Evolutionary conservation across 2,113 vertebrate species (phyloP).

Genomic region (Podilymbus podiceps): DNA sequence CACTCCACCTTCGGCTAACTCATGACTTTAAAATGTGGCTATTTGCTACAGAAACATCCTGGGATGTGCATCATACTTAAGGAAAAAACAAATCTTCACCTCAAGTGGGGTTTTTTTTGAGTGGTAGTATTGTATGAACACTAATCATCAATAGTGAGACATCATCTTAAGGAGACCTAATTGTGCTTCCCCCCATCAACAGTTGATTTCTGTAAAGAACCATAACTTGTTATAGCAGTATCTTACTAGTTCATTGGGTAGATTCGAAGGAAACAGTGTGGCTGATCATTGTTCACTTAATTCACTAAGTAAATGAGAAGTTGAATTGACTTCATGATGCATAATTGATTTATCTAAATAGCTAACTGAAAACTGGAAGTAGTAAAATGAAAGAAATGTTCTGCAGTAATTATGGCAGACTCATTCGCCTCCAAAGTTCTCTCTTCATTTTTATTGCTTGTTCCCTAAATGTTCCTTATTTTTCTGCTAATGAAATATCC

Average conservation of each 20-base stretch:
- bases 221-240: not conserved
- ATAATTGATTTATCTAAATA: slow-evolving; percentile 17
- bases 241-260: not conserved
- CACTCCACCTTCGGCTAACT: not conserved
- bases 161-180: not conserved
- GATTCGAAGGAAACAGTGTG: not conserved
- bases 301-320: slow-evolving; percentile 28
- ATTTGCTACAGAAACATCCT: not conserved
- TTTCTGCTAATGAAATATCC: not conserved
- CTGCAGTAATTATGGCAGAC: not conserved
- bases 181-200: not conserved
- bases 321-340: not conserved
- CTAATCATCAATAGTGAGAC: not conserved
- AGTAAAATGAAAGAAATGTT: not conserved
- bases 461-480: not conserved
- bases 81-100: not conserved
- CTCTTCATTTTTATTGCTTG: not conserved
- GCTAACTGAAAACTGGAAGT: not conserved
- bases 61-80: not conserved
- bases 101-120: not conserved
- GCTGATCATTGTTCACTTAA: not conserved
- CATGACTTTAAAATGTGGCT: not conserved
- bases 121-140: not conserved
- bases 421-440: not conserved
- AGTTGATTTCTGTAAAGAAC: not conserved